These are phyloP conservation scores for Pinna nobilis DNA, from an alignment of 1,140 invertebrate species.

Conservation along the genomic window DNA sequence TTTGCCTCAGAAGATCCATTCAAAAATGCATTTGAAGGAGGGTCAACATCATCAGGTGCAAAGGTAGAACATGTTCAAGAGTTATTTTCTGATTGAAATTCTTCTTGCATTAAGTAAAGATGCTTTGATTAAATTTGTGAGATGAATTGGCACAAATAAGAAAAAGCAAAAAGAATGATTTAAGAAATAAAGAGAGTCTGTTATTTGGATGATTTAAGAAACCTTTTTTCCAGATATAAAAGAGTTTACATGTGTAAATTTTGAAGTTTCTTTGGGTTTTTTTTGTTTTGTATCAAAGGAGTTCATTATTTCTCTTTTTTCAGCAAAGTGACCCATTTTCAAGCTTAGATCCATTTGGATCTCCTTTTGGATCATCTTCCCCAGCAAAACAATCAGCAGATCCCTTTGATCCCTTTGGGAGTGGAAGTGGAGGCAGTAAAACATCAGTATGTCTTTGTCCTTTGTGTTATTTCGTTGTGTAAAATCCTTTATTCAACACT, in stretches of 20 bases:
- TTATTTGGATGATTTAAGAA: not conserved
- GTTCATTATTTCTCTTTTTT: not conserved
- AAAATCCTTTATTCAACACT: no score
- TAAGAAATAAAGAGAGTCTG: no score
- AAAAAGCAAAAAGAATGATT: no score
- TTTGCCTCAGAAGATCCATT: conserved; percentile 43
- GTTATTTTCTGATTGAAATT: no score
- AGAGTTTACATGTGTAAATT: not conserved
- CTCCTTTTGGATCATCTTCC: conserved; percentile 19
- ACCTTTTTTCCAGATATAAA: not conserved
- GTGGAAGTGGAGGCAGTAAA: conserved; percentile 7
- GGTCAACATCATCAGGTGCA: conserved; percentile 7
- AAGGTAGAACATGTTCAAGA: not conserved
- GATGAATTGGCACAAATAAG: no score
- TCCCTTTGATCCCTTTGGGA: conserved; percentile 42
- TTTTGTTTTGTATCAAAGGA: no score
- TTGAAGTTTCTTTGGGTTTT: no score
- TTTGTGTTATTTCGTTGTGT: not conserved
- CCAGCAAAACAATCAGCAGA: conserved; percentile 22
- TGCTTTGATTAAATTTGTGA: no score
- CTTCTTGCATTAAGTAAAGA: no score
- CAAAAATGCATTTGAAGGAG: conserved; percentile 29
- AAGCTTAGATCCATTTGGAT: conserved; percentile 36
- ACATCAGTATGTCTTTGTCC: not conserved
- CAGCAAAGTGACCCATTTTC: conserved; percentile 30